These are phyloP conservation scores for Oreochromis niloticus DNA, from an alignment of 2,113 vertebrate species.

Conservation along the genomic window DNA sequence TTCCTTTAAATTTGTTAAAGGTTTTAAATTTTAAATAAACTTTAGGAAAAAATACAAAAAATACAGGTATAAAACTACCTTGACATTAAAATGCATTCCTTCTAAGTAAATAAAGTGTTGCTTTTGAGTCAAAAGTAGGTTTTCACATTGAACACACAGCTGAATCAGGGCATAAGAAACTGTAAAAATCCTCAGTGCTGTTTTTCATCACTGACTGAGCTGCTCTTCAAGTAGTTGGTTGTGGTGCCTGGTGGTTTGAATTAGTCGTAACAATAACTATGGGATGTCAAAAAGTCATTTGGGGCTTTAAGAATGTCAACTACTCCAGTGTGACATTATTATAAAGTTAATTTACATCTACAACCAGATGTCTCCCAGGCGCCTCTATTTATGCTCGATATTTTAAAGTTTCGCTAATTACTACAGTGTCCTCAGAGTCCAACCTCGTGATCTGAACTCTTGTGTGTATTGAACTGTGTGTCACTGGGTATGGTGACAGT, in stretches of 20 bases:
- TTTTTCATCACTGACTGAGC: background rate
- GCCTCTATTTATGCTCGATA: background rate
- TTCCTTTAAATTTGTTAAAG: background rate
- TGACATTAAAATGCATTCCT: background rate
- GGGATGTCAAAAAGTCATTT: background rate
- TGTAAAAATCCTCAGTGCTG: background rate
- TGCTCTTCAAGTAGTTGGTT: background rate
- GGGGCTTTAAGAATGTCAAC: background rate
- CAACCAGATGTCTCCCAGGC: background rate
- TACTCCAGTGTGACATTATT: background rate
- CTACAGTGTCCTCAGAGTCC: background rate
- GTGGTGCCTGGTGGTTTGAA: background rate
- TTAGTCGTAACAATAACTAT: background rate
- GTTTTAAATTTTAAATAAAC: background rate
- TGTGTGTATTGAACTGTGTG: background rate
- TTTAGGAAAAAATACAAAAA: background rate
- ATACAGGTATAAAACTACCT: background rate
- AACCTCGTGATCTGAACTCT: background rate
- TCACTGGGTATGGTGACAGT: background rate
- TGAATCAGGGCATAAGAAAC: background rate
- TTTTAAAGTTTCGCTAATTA: background rate
- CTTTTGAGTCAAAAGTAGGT: background rate
- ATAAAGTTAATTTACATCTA: background rate
- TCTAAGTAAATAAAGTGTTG: background rate
- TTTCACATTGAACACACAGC: background rate